Conservation (phyloP, 2,797 vertebrate species). For the Tapirus indicus region DNA sequence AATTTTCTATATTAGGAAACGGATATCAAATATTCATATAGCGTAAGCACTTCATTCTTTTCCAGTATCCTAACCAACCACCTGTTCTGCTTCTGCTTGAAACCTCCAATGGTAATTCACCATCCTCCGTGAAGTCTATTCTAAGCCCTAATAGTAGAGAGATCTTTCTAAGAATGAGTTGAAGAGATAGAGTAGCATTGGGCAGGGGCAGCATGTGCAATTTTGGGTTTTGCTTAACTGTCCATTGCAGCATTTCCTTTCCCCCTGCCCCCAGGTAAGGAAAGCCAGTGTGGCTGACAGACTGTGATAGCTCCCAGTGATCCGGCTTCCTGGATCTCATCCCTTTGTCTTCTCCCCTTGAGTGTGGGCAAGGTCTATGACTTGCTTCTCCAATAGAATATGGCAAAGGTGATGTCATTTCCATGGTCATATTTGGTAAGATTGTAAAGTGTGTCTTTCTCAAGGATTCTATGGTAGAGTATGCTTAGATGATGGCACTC, state of each 20-base stretch:
- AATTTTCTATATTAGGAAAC: background rate
- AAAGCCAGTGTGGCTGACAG: background rate
- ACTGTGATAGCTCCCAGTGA: background rate
- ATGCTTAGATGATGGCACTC: background rate
- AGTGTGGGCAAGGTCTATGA: too few relatives aligned
- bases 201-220: rapidly evolving
- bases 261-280: background rate
- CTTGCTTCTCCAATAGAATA: background rate
- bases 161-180: background rate
- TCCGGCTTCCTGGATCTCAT: background rate
- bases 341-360: background rate
- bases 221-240: background rate
- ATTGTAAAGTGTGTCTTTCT: background rate
- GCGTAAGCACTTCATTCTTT: background rate
- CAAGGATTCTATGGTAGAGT: background rate
- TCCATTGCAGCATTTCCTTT: background rate
- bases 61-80: rapidly evolving
- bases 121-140: rapidly evolving
- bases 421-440: background rate
- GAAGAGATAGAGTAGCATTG: background rate
- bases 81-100: background rate
- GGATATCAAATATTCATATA: background rate
- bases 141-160: background rate
- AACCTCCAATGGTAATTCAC: background rate
- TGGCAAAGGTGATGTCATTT: too few relatives aligned